A percentile compares a stretch with the other conserved stretches of the same genome.
Conservation (phyloP, 2,888 invertebrate species). For the Stratiomys singularior region DNA sequence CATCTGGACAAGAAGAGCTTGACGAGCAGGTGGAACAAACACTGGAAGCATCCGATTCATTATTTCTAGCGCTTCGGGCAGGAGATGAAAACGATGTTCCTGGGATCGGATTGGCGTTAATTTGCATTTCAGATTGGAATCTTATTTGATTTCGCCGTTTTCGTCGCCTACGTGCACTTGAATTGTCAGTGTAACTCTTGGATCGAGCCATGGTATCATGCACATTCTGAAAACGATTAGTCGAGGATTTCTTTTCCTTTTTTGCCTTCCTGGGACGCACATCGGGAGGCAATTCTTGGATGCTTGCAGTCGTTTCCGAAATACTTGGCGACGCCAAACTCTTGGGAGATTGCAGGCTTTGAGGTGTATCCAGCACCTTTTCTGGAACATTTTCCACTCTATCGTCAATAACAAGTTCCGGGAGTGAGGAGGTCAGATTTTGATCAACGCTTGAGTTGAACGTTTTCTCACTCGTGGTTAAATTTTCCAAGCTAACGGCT, state of each 20-base stretch:
- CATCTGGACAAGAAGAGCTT: constrained; percentile 86
- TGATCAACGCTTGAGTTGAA: constrained; percentile 69
- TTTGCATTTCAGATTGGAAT: constrained; percentile 62
- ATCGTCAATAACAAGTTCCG: constrained; percentile 6
- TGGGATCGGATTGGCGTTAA: constrained; percentile 61
- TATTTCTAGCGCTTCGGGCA: constrained; percentile 54
- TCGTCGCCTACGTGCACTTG: constrained; percentile 56
- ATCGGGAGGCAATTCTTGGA: constrained; percentile 54
- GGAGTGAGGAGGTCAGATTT: constrained; percentile 37
- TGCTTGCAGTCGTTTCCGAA: constrained; percentile 67
- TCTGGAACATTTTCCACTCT: constrained; percentile 37
- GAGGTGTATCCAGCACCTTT: constrained; percentile 43
- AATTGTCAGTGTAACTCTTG: constrained; percentile 68
- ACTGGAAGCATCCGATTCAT: constrained; percentile 77
- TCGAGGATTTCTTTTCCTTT: constrained; percentile 59
- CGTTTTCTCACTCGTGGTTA: constrained; percentile 59
- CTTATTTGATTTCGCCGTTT: constrained; percentile 58
- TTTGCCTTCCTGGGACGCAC: constrained; percentile 33
- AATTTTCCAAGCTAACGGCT: constrained; percentile 67
- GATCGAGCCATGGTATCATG: constrained; percentile 67
- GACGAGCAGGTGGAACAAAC: constrained; percentile 93
- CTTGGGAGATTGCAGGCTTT: constrained; percentile 63
- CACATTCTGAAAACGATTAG: constrained; percentile 65
- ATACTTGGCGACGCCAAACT: constrained; percentile 61
- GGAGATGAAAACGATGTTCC: constrained; percentile 20